These are phyloP conservation scores for Pomacea maculata DNA, from an alignment of 1,140 invertebrate species.

Conservation along the genomic window DNA sequence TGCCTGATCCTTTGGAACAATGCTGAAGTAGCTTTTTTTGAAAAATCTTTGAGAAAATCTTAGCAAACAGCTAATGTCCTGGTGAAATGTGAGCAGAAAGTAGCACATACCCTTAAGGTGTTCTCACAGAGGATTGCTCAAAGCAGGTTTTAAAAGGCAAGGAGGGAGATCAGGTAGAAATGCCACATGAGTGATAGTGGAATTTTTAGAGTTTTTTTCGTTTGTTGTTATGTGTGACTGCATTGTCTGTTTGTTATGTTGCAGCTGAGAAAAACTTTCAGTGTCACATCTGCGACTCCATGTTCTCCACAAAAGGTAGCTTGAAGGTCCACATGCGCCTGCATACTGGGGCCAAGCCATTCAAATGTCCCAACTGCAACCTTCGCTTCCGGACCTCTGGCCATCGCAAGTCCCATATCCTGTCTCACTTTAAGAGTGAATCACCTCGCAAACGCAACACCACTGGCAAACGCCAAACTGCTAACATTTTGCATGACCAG, in stretches of 20 bases:
- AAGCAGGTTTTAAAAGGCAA: too few relatives aligned
- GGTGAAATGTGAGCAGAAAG: too few relatives aligned
- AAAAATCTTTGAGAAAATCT: too few relatives aligned
- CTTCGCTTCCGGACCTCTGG: conserved; percentile 71
- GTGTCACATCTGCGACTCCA: conserved; percentile 63
- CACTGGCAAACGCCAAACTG: conserved; percentile 2
- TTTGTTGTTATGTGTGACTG: background rate
- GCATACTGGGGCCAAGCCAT: conserved; percentile 77
- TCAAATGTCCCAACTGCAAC: conserved; percentile 74
- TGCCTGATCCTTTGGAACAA: too few relatives aligned
- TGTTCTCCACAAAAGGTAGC: conserved; percentile 66
- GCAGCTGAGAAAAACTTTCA: conserved; percentile 62
- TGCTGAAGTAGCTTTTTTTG: too few relatives aligned
- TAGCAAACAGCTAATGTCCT: too few relatives aligned
- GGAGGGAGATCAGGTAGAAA: too few relatives aligned
- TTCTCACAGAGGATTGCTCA: too few relatives aligned
- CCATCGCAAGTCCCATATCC: conserved; percentile 67
- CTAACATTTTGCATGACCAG: conserved; percentile 5
- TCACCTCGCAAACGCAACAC: conserved; percentile 34
- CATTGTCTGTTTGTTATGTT: background rate
- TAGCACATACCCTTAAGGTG: too few relatives aligned
- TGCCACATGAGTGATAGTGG: too few relatives aligned
- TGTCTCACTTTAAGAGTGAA: conserved; percentile 65
- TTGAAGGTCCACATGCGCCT: conserved; percentile 79
- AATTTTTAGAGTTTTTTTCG: background rate